Evolutionary conservation across 2,888 invertebrate species (phyloP), one percentile per base, ranked within the genome.

Genomic region (Alentia gelatinosa): DNA sequence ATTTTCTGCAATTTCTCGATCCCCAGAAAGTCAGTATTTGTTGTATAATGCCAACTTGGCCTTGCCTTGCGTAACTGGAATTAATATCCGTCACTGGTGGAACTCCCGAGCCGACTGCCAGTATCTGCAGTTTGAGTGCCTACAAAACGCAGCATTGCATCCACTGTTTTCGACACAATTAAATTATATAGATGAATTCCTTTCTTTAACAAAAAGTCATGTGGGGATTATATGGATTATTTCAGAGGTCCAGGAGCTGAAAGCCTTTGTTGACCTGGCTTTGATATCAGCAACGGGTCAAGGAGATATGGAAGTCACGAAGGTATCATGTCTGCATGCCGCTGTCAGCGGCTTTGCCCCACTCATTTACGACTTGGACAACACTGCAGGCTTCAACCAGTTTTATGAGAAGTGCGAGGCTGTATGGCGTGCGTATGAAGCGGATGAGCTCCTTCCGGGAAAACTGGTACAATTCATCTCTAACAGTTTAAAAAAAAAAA

Each of bases 331-430:
- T 91, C 93, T 95, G 1, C 94, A 95, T 90, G 93, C 94, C 4
- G 95, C 95, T 5, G 94, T 94, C 15, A 94, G 94, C 5, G 95
- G 95, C 39, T 95, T 94, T 92, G 94, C 95, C 33, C 94, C 95
- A 15, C 93, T 95, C 37, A 95, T 95, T 63, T 95, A 95, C 92
- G 94, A 95, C 84, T 92, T 95, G 23, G 89, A 93, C 19, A 40
- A 91, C 39, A 68, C 92, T 4, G 92, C 92, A 68, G 94, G 92
- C 23, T 94, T 93, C 79, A 56, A 89, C 1, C 91, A 92, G n/a
- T 93, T 96, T 86, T 89, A 95, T 35, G 91, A 91, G 1, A 93
- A 92, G 19, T 95, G 95, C 90, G 39, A 92, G 50, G 35, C 92
- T 33, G 94, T 95, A 0, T 95, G 95, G 94, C 93, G 92, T 39